phyloP scores from a whole-genome alignment of 1,140 invertebrate genomes.

The Listronotus bonariensis region DNA sequence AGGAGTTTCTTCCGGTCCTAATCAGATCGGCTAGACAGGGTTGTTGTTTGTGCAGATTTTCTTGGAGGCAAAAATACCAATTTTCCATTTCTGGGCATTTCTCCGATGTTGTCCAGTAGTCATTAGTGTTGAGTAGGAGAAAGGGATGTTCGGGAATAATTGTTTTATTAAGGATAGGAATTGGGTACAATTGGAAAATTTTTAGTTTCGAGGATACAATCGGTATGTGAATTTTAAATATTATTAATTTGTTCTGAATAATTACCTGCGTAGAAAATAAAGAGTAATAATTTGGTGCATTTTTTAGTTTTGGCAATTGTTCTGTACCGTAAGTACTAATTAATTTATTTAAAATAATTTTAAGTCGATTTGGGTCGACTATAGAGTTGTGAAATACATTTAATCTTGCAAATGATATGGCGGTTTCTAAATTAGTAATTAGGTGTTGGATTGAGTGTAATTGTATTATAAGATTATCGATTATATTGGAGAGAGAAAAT shows the following conservation, averaged over 20 bases:
- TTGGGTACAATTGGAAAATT: neutral
- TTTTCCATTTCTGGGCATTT: neutral
- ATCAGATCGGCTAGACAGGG: too few species aligned
- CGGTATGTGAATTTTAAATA: neutral
- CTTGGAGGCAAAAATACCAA: neutral
- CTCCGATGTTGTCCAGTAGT: neutral
- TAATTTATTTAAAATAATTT: neutral
- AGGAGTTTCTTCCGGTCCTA: too few species aligned
- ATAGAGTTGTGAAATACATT: too few species aligned
- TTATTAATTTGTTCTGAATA: neutral
- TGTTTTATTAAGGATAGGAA: neutral
- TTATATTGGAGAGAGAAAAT: too few species aligned
- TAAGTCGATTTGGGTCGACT: neutral
- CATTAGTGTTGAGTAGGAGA: neutral
- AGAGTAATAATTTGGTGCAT: neutral
- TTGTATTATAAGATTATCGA: neutral
- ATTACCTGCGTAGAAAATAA: neutral
- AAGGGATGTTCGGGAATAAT: conserved; percentile 1
- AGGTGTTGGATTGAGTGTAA: too few species aligned
- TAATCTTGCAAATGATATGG: too few species aligned
- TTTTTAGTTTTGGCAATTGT: neutral
- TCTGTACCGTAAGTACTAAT: neutral
- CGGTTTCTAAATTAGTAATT: too few species aligned
- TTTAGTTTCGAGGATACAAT: too few species aligned
- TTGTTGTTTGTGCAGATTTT: neutral